Evolutionary conservation across 2,888 invertebrate species (phyloP), one percentile per base, ranked within the genome.

Genomic region (Acanthococcus lagerstroemiae): DNA sequence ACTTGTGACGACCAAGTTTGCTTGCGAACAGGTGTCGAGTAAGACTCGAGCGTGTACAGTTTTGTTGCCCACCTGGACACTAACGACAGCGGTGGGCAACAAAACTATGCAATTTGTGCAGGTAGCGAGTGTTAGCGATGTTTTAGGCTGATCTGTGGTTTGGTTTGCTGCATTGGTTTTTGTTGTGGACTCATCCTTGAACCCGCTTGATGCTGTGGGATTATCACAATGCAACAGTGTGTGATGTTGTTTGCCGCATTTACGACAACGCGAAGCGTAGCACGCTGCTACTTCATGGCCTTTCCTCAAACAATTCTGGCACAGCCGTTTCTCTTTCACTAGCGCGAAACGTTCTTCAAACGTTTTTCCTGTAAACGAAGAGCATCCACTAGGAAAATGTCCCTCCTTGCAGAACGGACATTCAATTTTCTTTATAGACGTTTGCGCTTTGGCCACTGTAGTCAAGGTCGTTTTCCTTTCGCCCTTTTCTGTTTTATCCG

Each of bases 21-120:
- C 45, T 57, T 66, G 50, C 4, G 57, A 66, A 9, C 52, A 27
- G 1, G n/a, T 19, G 12, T 57, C 57, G 15, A 57, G n/a, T n/a
- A 66, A 48, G 2, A 25, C 58, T 12, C 66, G 58, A 19, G 57
- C 57, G 3, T 22, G 45, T 3, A 57, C 24, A 19, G 1, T 19
- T 2, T 27, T 25, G 3, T 4, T 15, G n/a, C 55, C 55, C 1
- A 24, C 3, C 17, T 27, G 21, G 2, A 37, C 57, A 17, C 44
- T 37, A 1, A 57, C 44, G 3, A 57, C 44, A 4, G 57, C 57
- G 7, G 57, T 57, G n/a, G 57, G 45, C 19, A 57, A 27, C 9
- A 44, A 44, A 2, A 57, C 56, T 21, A n/a, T 19, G 9, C 24
- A 24, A 2, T n/a, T n/a, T n/a, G n/a, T n/a, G n/a, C n/a, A n/a